phyloP scores from a whole-genome alignment of 2,888 invertebrate genomes.

The Habrosyne pyritoides region DNA sequence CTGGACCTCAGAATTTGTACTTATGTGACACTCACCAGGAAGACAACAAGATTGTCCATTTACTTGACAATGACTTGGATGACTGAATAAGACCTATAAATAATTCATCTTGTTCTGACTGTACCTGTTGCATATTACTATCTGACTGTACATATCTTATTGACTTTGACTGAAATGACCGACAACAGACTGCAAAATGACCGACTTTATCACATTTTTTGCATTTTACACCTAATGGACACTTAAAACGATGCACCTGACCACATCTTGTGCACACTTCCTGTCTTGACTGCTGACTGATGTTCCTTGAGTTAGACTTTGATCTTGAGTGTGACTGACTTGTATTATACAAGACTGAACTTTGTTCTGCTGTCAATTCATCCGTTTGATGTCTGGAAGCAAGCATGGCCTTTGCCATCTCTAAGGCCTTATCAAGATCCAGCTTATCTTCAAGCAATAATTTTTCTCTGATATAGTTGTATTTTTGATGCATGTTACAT shows the following conservation, averaged over 20 bases:
- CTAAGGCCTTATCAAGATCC: conserved; percentile 13
- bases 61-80: conserved; percentile 7
- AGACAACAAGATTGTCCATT: conserved; percentile 14
- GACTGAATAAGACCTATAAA: conserved; percentile 23
- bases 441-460: conserved; percentile 16
- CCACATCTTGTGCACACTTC: conserved; percentile 18
- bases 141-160: conserved; percentile 18
- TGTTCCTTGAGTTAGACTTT: conserved; percentile 10
- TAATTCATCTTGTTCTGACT: conserved; percentile 17
- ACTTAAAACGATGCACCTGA: conserved; percentile 21
- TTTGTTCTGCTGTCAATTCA: conserved; percentile 14
- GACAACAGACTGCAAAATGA: conserved; percentile 21
- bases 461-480: conserved; percentile 19
- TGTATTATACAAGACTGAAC: conserved; percentile 10
- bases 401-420: conserved; percentile 11
- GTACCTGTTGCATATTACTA: conserved; percentile 10
- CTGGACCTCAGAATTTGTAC: conserved; percentile 10
- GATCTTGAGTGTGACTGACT: conserved; percentile 7
- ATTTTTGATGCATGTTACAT: conserved; percentile 23
- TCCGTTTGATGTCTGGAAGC: conserved; percentile 13
- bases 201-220: conserved; percentile 21
- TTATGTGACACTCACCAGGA: conserved; percentile 21
- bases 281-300: conserved; percentile 15
- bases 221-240: conserved; percentile 18
- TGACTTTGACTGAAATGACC: conserved; percentile 17